These are phyloP conservation scores for Chelidonichthys spinosus DNA, from an alignment of 2,797 vertebrate species.

Conservation along the genomic window DNA sequence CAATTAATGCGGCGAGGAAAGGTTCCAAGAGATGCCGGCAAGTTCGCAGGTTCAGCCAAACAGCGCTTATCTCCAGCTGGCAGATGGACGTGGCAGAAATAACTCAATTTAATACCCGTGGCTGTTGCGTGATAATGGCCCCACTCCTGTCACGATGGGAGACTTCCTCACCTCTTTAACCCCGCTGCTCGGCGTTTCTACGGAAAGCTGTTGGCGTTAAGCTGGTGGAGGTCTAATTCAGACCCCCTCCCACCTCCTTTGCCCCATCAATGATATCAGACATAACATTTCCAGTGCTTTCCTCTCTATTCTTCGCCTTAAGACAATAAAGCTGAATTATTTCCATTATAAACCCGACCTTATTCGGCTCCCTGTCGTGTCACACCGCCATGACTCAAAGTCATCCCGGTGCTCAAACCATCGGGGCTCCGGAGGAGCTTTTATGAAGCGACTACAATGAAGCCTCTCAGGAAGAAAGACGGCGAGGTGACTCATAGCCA, in stretches of 20 bases:
- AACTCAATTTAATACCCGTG: slow-evolving; percentile 82
- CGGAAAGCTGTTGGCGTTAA: slow-evolving; percentile 47
- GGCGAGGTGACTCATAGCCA: slow-evolving; percentile 48
- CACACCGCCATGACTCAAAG: slow-evolving; percentile 34
- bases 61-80: slow-evolving; percentile 81
- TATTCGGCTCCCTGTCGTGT: slow-evolving; percentile 12
- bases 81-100: slow-evolving; percentile 82
- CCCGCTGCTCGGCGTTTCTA: slow-evolving; percentile 46
- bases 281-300: slow-evolving; percentile 22
- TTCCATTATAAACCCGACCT: slow-evolving; percentile 21
- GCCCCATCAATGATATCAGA: slow-evolving; percentile 51
- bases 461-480: slow-evolving; percentile 36
- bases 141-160: slow-evolving; percentile 73
- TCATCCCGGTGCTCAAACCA: slow-evolving; percentile 23
- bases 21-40: slow-evolving; percentile 70
- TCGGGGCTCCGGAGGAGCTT: slow-evolving; percentile 29
- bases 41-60: slow-evolving; percentile 78
- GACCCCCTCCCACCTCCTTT: slow-evolving; percentile 29
- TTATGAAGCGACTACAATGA: slow-evolving; percentile 30
- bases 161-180: slow-evolving; percentile 76
- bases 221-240: slow-evolving; percentile 44
- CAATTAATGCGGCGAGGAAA: slow-evolving; percentile 57
- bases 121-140: slow-evolving; percentile 79
- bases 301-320: slow-evolving; percentile 14
- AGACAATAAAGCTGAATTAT: slow-evolving; percentile 33